phyloP scores from a whole-genome alignment of 2,888 invertebrate genomes.

The Nomada hirtipes region DNA sequence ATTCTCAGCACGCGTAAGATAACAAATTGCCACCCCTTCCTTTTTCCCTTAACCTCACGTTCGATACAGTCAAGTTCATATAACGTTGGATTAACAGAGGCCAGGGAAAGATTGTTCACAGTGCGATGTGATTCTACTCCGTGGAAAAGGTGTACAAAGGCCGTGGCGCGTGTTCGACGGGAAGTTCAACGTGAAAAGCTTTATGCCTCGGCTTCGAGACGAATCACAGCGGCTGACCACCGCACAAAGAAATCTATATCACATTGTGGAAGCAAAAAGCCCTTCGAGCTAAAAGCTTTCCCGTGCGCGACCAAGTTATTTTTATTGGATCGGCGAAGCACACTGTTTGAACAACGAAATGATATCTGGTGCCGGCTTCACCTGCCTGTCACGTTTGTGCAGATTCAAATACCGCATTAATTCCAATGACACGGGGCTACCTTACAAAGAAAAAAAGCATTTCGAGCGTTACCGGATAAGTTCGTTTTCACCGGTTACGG shows the following conservation, averaged over 20 bases:
- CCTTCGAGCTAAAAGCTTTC: slow-evolving; percentile 67
- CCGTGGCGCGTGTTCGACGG: slow-evolving; percentile 19
- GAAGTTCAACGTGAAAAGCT: slow-evolving; percentile 45
- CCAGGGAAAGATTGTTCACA: slow-evolving; percentile 13
- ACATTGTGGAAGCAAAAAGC: slow-evolving; percentile 63
- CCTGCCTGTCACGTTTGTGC: slow-evolving; percentile 41
- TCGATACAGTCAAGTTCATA: neutral
- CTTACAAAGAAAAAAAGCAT: neutral
- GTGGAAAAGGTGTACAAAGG: slow-evolving; percentile 30
- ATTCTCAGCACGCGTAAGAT: too few species aligned
- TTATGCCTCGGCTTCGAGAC: slow-evolving; percentile 59
- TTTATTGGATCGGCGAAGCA: slow-evolving; percentile 60
- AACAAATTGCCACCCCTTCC: neutral
- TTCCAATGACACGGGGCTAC: slow-evolving; percentile 4
- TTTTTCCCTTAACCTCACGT: neutral
- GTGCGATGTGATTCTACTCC: neutral
- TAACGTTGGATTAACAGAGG: slow-evolving; percentile 32
- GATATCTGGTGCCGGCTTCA: slow-evolving; percentile 49
- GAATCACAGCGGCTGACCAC: slow-evolving; percentile 63
- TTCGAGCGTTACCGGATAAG: neutral
- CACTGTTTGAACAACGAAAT: slow-evolving; percentile 59
- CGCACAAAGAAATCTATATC: slow-evolving; percentile 69
- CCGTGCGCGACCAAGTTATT: slow-evolving; percentile 62
- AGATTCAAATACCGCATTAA: slow-evolving; percentile 48
- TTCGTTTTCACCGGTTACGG: neutral